Conservation (phyloP, 2,888 invertebrate genomes). For the Chrysotoxum bicinctum region DNA sequence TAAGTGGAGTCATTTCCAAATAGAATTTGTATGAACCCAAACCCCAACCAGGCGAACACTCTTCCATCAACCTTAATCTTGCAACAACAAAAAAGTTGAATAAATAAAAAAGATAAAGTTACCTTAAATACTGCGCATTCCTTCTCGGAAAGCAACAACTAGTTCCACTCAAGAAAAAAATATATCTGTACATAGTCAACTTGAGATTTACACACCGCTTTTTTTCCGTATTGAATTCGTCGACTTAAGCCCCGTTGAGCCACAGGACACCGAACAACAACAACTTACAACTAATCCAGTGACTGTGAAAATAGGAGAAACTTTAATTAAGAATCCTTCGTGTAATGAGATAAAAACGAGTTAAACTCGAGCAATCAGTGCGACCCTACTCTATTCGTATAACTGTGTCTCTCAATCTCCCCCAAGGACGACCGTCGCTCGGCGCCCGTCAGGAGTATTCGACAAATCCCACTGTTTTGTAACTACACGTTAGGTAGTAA, state of each 20-base stretch:
- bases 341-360: conserved; percentile 38
- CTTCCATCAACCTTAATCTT: background rate
- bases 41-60: background rate
- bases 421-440: background rate
- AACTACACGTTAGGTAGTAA: conserved; percentile 9
- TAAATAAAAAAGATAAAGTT: conserved; percentile 2
- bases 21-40: conserved; percentile 9
- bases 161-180: conserved; percentile 17
- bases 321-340: conserved; percentile 64
- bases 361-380: conserved; percentile 45
- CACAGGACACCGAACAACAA: conserved; percentile 3
- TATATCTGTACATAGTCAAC: background rate
- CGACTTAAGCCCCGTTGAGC: conserved; percentile 20
- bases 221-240: conserved; percentile 32
- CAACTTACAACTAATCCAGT: background rate
- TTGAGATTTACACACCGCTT: background rate
- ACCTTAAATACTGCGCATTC: background rate
- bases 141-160: conserved; percentile 33
- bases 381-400: background rate
- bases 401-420: conserved; percentile 6
- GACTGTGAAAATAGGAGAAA: conserved; percentile 22
- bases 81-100: background rate
- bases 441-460: conserved; percentile 3
- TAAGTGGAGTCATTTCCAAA: conserved; percentile 3
- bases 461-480: conserved; percentile 25